A percentile compares a stretch with the other conserved stretches of the same genome.
phyloP scores from a whole-genome alignment of 2,888 invertebrate genomes.

The Pterobdella sp. region DNA sequence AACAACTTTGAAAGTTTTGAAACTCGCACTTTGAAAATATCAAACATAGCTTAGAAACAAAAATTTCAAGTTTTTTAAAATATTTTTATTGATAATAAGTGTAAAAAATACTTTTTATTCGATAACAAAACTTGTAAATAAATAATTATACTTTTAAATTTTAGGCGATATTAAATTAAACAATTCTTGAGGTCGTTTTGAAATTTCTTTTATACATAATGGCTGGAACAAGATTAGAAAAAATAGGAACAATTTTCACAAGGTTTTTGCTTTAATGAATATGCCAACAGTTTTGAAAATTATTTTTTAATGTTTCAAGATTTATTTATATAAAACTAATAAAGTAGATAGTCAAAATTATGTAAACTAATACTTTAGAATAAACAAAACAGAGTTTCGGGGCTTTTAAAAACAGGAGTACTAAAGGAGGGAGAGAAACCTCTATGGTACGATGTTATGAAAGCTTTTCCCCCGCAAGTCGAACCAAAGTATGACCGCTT shows the following conservation, averaged over 20 bases:
- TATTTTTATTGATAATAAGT: no score
- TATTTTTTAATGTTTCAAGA: background rate
- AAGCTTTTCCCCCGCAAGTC: constrained; percentile 76
- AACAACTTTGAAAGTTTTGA: no score
- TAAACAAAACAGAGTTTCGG: constrained; percentile 59
- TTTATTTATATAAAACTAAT: background rate
- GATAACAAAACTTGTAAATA: no score
- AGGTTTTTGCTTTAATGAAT: constrained; percentile 20
- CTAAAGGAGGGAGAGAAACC: constrained; percentile 75
- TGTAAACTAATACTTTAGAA: background rate
- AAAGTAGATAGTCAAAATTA: no score
- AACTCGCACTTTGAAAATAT: no score
- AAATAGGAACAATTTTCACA: constrained; percentile 33
- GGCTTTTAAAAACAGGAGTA: constrained; percentile 70
- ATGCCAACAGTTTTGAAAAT: background rate
- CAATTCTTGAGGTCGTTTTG: background rate
- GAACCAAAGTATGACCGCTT: constrained; percentile 66
- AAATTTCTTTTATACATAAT: constrained; percentile 7
- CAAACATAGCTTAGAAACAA: no score
- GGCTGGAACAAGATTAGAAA: constrained; percentile 34
- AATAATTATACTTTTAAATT: no score
- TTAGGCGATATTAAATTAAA: background rate
- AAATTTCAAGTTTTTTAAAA: no score
- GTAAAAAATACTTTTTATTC: no score
- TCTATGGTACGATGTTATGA: constrained; percentile 84